phyloP scores from a whole-genome alignment of 2,113 vertebrate species.

The Hypanus sabinus region DNA sequence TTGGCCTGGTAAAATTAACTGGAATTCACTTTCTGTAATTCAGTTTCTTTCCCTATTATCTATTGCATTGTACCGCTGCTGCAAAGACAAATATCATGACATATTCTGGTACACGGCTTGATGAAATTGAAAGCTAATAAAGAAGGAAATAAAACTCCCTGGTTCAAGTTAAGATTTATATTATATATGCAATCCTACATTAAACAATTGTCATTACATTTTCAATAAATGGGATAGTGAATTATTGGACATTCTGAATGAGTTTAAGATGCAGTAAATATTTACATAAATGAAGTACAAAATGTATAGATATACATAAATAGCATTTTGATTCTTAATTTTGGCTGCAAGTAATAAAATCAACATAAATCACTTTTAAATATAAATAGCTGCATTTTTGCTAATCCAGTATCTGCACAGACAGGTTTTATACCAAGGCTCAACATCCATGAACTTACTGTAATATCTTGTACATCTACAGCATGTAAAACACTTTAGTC shows the following conservation, averaged over 20 bases:
- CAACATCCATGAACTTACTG: background rate
- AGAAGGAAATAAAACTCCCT: background rate
- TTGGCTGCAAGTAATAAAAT: conserved; percentile 8
- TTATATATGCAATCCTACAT: background rate
- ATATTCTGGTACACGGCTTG: background rate
- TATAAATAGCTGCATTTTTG: conserved; percentile 5
- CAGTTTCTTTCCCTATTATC: too few species aligned
- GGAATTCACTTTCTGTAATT: too few species aligned
- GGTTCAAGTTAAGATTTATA: background rate
- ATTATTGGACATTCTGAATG: background rate
- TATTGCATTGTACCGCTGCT: too few species aligned
- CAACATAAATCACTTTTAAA: background rate
- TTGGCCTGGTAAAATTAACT: too few species aligned
- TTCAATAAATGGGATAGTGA: conserved; percentile 6
- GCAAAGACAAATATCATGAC: too few species aligned
- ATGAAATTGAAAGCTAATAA: background rate
- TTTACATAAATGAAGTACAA: conserved; percentile 34
- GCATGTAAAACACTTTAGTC: background rate
- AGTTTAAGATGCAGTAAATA: conserved; percentile 27
- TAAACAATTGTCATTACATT: background rate
- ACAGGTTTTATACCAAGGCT: background rate
- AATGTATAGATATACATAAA: conserved; percentile 28
- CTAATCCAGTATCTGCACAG: conserved; percentile 8
- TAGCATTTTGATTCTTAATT: conserved; percentile 28
- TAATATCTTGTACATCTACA: background rate